Evolutionary conservation across 2,797 vertebrate genomes (phyloP), one percentile per base, ranked within the genome.

Genomic region (Tapera naevia): DNA sequence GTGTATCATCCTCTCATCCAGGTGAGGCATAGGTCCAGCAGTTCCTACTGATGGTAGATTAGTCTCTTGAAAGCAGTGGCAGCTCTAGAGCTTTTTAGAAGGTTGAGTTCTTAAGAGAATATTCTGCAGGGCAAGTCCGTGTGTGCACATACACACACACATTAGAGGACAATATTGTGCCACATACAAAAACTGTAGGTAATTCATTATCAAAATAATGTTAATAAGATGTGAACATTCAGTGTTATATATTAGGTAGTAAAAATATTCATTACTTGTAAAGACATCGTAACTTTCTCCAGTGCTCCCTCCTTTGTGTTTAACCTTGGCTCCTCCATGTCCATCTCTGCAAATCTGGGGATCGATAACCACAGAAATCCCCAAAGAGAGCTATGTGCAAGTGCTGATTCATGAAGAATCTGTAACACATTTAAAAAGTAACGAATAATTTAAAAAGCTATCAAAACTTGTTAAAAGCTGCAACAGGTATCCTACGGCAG

Each of bases 351-450:
- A 89, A 80, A 37, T 6, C 9, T 46, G 39, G 32, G 12, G 9
- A n/a, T 8, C 61, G 17, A n/a, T 6, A 61, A 17, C 8, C 30
- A 35, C 19, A 65, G 37, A 83, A 61, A 75, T 37, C 27, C 16
- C 28, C 21, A 48, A 0, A 0, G 25, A 60, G 16, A 61, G 8
- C 22, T 35, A 28, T 22, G 28, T 2, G 1, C 10, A 50, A 74
- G 19, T n/a, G 7, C 23, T 56, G 30, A 30, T 66, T 28, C 25
- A 51, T 25, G 17, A 45, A 28, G 41, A 86, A 37, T 35, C 35
- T 70, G 35, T 13, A 45, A 25, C 22, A 43, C 15, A 43, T 30
- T 62, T 57, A 86, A 86, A 53, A 7, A 50, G 35, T 32, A 86
- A 54, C 5, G 50, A 56, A 56, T 50, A 61, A 32, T 22, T 25